Percentiles rank a stretch among this genome's conserved stretches.
Conservation (phyloP, 2,888 invertebrate genomes). For the Rhamnusium bicolor region DNA sequence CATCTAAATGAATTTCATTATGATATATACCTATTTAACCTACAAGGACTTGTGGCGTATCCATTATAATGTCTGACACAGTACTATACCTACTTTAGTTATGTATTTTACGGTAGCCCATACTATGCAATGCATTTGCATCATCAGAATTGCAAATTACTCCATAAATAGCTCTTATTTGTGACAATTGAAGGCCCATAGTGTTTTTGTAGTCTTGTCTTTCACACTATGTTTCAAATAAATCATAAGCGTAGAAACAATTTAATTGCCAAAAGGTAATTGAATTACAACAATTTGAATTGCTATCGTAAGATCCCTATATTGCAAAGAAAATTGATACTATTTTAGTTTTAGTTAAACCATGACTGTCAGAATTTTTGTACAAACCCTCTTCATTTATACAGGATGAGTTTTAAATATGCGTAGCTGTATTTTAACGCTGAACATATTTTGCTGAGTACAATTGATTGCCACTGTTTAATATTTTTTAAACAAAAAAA, state of each 20-base stretch:
- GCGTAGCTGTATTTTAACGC: no score
- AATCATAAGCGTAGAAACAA: neutral
- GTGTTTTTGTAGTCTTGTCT: neutral
- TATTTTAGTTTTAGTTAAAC: no score
- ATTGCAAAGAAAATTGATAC: no score
- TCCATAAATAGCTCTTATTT: neutral
- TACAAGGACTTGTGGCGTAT: neutral
- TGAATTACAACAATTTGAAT: no score
- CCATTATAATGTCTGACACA: neutral
- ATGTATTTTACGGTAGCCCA: neutral
- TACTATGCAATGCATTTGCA: neutral
- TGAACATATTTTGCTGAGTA: no score
- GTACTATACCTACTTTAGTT: neutral
- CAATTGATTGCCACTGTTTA: no score
- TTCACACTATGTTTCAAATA: neutral
- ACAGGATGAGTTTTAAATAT: no score
- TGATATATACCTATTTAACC: neutral
- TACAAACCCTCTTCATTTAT: no score
- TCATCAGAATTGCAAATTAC: conserved; percentile 14
- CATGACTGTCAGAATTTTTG: no score
- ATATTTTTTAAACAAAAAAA: no score
- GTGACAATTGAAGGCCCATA: neutral
- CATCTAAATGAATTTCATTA: neutral
- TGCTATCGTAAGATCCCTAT: no score
- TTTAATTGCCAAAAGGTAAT: no score